Base-by-base conservation (phyloP, 2,113 vertebrate genomes). In the Sylvilagus bachmani region DNA sequence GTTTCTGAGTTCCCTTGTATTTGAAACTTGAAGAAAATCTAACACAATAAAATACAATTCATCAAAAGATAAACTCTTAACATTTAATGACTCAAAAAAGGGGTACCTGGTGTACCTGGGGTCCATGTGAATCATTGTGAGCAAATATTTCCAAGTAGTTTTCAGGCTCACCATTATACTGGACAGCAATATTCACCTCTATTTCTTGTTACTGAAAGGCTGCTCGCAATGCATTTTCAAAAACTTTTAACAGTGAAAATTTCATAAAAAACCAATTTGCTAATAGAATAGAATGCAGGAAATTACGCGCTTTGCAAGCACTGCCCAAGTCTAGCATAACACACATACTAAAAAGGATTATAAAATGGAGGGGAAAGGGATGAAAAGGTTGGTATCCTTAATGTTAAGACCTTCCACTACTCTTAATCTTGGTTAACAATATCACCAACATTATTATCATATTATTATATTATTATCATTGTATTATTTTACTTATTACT, bases 131-230 rank as follows among this genome's bases (percentile, higher is more conserved):
- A 67, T 88, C 64, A 74, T 55, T 77, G 83, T 19, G 69, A 84
- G 51, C 31, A 69, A 70, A 62, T 49, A 79, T 66, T 94, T 89
- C 24, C 51, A 94, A 89, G 51, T 49, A 83, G 70, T 51, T 89
- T 94, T 83, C 49, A 89, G n/a, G 49, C 29, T 13, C 31, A 84
- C 58, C 16, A 77, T 77, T 77, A 83, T 33, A 58, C 7, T 83
- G 24, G 16, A 88, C 11, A 38, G 29, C 36, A 89, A 83, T 83
- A 89, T 36, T 69, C 22, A 58, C 17, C 29, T 61, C 1, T 49
- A 77, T 77, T 89, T 93, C 58, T 89, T 83, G 64, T 21, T 69
- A 81, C 33, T 11, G 75, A 49, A 74, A 93, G 22, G 12, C 86
- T 89, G 29, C 77, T 61, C 33, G 33, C 33, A 67, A 75, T 22